Evolutionary conservation across 2,797 vertebrate genomes (phyloP).

Genomic region (Dendrocincla fuliginosa): DNA sequence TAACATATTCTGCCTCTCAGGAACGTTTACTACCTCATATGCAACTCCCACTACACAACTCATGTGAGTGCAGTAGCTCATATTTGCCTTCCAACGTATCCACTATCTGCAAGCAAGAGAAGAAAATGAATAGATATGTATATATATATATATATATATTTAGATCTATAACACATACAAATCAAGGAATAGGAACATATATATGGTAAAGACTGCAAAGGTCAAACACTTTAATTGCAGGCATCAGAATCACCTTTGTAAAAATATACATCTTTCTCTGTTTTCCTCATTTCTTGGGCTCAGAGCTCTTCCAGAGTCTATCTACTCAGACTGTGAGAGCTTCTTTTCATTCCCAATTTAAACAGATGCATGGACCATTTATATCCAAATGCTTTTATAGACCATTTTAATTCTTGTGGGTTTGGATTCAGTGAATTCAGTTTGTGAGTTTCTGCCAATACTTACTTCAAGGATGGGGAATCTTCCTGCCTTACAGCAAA

Average conservation of each 20-base stretch:
- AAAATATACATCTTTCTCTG: neutral
- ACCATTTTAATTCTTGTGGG: neutral
- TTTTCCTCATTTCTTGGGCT: neutral
- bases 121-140: neutral
- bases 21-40: neutral
- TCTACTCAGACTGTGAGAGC: neutral
- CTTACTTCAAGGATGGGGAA: neutral
- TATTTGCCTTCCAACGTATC: neutral
- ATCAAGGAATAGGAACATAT: neutral
- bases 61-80: neutral
- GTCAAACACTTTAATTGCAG: neutral
- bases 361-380: neutral
- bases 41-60: neutral
- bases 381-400: neutral
- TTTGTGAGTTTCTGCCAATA: neutral
- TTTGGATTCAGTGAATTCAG: neutral
- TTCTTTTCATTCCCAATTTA: neutral
- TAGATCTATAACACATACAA: neutral
- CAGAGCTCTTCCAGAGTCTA: neutral
- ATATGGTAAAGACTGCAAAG: neutral
- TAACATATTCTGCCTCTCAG: neutral
- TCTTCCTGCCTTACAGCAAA: neutral
- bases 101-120: neutral
- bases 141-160: neutral
- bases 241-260: neutral